Conservation (phyloP, 2,113 vertebrate genomes). For the Cottus gobio region DNA sequence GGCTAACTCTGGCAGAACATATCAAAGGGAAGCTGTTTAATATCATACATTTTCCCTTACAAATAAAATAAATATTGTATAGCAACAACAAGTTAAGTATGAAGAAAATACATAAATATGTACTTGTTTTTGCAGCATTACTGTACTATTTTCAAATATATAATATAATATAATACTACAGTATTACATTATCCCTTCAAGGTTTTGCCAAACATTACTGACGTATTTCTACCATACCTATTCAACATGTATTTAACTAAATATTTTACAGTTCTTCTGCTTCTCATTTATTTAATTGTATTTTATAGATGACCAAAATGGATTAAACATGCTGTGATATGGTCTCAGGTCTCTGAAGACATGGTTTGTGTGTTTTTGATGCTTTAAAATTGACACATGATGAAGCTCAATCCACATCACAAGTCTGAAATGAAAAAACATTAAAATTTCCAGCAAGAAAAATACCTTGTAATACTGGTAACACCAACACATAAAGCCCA, state of each 20-base stretch:
- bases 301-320: no score
- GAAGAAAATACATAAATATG: not conserved
- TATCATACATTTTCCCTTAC: not conserved
- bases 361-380: conserved; percentile 23
- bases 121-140: not conserved
- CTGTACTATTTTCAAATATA: not conserved
- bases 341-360: not conserved
- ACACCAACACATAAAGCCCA: conserved; percentile 51
- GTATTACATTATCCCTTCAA: not conserved
- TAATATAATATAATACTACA: not conserved
- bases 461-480: conserved; percentile 38
- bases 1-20: not conserved
- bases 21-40: not conserved
- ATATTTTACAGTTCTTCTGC: not conserved
- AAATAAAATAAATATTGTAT: not conserved
- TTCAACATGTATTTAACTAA: not conserved
- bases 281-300: no score
- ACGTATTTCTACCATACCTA: not conserved
- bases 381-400: not conserved
- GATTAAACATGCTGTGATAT: not conserved
- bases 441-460: conserved; percentile 41
- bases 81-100: not conserved
- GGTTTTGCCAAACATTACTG: not conserved
- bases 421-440: conserved; percentile 30
- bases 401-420: conserved; percentile 39